Conservation (phyloP, 2,797 vertebrate species). For the Chromobotia macracanthus region DNA sequence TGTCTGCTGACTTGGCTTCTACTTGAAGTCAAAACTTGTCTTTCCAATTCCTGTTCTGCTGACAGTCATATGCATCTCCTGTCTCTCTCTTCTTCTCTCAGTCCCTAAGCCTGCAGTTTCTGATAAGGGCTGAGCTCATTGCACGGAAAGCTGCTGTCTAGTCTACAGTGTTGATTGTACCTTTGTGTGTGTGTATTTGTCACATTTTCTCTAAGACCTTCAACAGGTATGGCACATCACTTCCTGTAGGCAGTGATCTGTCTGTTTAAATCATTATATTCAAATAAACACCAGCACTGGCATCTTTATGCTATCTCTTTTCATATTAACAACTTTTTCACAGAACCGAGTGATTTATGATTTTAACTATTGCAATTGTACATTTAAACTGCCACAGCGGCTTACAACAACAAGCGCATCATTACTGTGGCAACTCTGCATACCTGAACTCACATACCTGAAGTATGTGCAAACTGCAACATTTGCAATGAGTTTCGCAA, state of each 20-base stretch:
- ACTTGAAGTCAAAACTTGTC: constrained; percentile 51
- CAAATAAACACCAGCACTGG: background rate
- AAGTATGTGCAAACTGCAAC: constrained; percentile 18
- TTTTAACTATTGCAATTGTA: too few relatives aligned
- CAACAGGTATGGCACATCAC: constrained; percentile 20
- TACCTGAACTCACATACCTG: constrained; percentile 14
- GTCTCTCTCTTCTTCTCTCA: constrained; percentile 16
- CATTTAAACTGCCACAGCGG: too few relatives aligned
- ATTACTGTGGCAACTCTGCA: too few relatives aligned
- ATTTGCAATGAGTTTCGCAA: constrained; percentile 20
- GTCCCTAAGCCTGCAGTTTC: constrained; percentile 28
- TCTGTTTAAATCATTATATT: constrained; percentile 17
- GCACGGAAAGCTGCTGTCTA: constrained; percentile 30
- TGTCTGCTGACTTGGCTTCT: constrained; percentile 57
- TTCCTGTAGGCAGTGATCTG: background rate
- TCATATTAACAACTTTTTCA: too few relatives aligned
- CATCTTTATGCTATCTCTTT: too few relatives aligned
- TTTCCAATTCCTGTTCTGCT: constrained; percentile 39
- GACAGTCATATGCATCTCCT: constrained; percentile 38
- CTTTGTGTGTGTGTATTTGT: constrained; percentile 13
- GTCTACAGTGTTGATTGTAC: background rate
- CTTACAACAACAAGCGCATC: too few relatives aligned
- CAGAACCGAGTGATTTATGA: too few relatives aligned
- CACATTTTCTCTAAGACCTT: background rate
- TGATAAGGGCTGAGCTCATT: constrained; percentile 36